Evolutionary conservation across 2,888 invertebrate species (phyloP).

Genomic region (Diabrotica balteata): DNA sequence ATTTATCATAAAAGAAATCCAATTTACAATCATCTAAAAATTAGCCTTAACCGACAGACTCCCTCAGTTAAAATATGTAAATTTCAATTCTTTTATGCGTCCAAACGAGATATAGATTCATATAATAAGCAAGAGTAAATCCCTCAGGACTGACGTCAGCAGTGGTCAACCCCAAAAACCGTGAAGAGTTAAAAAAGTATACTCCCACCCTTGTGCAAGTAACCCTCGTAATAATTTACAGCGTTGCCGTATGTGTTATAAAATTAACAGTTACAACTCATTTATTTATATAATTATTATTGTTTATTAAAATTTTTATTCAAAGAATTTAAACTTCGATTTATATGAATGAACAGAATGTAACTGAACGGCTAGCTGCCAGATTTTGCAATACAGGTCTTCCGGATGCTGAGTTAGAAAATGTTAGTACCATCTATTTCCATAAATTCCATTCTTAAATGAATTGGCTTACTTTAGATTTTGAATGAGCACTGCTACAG

Average conservation of each 20-base stretch:
- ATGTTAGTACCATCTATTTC: too few relatives aligned
- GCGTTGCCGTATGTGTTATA: not conserved
- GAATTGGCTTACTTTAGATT: too few relatives aligned
- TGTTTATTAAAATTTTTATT: too few relatives aligned
- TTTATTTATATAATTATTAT: too few relatives aligned
- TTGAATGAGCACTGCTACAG: too few relatives aligned
- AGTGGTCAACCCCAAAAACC: slow-evolving; percentile 19
- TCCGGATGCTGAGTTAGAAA: too few relatives aligned
- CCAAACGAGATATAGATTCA: slow-evolving; percentile 8
- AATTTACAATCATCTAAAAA: slow-evolving; percentile 2
- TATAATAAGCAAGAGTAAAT: slow-evolving; percentile 10
- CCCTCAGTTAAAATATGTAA: slow-evolving; percentile 13
- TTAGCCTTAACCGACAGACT: slow-evolving; percentile 1
- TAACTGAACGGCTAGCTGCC: too few relatives aligned
- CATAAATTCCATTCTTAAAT: too few relatives aligned
- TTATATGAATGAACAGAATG: too few relatives aligned
- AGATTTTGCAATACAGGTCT: too few relatives aligned
- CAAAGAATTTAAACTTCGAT: too few relatives aligned
- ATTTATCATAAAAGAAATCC: slow-evolving; percentile 3
- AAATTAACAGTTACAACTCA: not conserved
- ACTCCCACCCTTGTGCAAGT: not conserved
- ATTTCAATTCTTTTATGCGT: slow-evolving; percentile 11
- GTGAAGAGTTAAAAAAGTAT: not conserved
- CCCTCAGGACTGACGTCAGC: slow-evolving; percentile 16
- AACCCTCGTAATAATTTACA: not conserved